These are phyloP conservation scores for Nycticorax nycticorax DNA, from an alignment of 2,113 vertebrate genomes.

Conservation along the genomic window DNA sequence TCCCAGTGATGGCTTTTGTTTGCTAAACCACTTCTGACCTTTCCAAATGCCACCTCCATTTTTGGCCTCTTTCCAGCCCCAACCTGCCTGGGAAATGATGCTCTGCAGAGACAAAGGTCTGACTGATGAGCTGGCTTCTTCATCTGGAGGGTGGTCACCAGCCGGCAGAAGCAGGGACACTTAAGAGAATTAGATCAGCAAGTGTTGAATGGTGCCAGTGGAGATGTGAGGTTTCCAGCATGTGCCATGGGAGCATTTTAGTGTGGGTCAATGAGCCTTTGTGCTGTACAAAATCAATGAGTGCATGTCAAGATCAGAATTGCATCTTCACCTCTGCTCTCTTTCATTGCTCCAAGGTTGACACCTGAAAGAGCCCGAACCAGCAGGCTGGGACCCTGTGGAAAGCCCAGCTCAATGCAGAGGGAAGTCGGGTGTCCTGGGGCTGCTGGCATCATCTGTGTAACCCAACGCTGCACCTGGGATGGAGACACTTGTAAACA, in stretches of 20 bases:
- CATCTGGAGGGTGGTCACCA: neutral
- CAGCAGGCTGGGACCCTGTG: neutral
- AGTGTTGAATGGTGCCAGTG: neutral
- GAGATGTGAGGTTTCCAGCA: neutral
- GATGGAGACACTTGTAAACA: neutral
- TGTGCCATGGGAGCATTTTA: neutral
- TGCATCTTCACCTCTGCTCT: neutral
- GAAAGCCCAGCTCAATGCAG: neutral
- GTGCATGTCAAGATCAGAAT: neutral
- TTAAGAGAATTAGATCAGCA: neutral
- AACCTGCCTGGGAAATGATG: neutral
- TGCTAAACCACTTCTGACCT: neutral
- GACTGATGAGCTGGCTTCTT: neutral
- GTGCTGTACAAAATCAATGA: neutral
- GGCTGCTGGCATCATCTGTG: neutral
- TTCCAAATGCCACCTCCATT: conserved; percentile 8
- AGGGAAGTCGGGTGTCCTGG: neutral
- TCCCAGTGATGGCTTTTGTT: neutral
- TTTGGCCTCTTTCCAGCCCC: neutral
- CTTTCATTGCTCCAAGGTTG: neutral
- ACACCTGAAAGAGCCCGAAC: no score
- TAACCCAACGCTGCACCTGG: fast-evolving
- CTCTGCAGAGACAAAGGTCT: neutral
- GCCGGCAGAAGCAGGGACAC: neutral
- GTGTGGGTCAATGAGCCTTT: neutral